A percentile compares a stretch with the other conserved stretches of the same genome.
phyloP scores from a whole-genome alignment of 2,797 vertebrate genomes.

The Myotis daubentonii region DNA sequence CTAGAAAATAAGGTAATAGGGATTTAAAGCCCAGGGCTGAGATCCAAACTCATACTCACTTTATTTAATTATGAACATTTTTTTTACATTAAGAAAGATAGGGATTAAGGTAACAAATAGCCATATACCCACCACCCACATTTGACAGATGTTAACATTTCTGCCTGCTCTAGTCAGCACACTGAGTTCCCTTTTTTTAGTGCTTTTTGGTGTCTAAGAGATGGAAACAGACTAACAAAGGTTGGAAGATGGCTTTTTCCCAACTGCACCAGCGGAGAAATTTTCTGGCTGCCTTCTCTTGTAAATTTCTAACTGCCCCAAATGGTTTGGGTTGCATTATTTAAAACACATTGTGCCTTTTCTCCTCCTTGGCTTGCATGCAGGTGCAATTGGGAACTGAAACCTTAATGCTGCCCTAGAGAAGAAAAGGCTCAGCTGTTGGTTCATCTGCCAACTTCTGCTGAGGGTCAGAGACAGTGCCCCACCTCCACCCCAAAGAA shows the following conservation, averaged over 20 bases:
- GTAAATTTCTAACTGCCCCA: constrained; percentile 29
- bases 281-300: not conserved
- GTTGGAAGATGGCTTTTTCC: not conserved
- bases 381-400: not conserved
- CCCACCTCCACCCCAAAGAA: not conserved
- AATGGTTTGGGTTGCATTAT: constrained; percentile 29
- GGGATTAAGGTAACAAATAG: not conserved
- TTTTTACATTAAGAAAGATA: constrained; percentile 26
- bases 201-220: not conserved
- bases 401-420: not conserved
- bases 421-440: constrained; percentile 45
- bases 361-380: not conserved
- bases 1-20: not conserved
- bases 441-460: constrained; percentile 42
- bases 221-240: not conserved
- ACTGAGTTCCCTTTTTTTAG: not conserved
- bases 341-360: not conserved
- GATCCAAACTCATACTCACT: not conserved
- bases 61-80: constrained; percentile 19
- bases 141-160: not conserved
- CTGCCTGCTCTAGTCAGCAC: not conserved
- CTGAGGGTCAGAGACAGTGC: not conserved
- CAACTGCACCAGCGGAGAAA: not conserved
- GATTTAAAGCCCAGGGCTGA: not conserved
- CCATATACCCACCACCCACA: not conserved